Evolutionary conservation across 1,140 invertebrate species (phyloP).

Genomic region (Caenorhabditis tropicalis): DNA sequence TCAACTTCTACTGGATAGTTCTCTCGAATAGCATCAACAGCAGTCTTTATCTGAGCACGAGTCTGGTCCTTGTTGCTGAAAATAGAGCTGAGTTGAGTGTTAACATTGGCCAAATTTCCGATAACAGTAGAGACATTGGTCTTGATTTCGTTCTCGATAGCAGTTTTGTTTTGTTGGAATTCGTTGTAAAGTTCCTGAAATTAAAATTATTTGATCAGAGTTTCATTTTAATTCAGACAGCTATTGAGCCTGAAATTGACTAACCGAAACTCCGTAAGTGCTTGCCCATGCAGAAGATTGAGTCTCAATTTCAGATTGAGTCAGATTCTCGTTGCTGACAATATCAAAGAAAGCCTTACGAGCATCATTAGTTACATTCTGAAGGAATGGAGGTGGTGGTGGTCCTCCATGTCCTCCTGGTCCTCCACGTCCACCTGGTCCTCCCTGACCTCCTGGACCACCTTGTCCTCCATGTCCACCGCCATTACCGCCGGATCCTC

Average conservation of each 20-base stretch:
- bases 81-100: background rate
- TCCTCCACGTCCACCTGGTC: background rate
- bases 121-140: background rate
- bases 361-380: conserved; percentile 26
- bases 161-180: conserved; percentile 10
- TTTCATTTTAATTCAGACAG: background rate
- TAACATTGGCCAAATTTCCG: conserved; percentile 9
- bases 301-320: background rate
- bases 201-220: background rate
- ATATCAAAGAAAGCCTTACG: conserved; percentile 30
- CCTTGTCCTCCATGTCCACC: conserved; percentile 6
- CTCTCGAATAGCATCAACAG: background rate
- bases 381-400: conserved; percentile 17
- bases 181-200: conserved; percentile 19
- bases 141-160: background rate
- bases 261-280: conserved; percentile 18
- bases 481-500: background rate
- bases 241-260: background rate
- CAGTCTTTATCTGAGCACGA: background rate
- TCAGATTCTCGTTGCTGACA: conserved; percentile 7
- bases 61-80: conserved; percentile 15
- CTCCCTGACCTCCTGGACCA: background rate
- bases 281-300: conserved; percentile 5
- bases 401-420: conserved; percentile 4
- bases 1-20: conserved; percentile 40